Evolutionary conservation across 2,113 vertebrate species (phyloP).

Genomic region (Hemichromis elongatus): DNA sequence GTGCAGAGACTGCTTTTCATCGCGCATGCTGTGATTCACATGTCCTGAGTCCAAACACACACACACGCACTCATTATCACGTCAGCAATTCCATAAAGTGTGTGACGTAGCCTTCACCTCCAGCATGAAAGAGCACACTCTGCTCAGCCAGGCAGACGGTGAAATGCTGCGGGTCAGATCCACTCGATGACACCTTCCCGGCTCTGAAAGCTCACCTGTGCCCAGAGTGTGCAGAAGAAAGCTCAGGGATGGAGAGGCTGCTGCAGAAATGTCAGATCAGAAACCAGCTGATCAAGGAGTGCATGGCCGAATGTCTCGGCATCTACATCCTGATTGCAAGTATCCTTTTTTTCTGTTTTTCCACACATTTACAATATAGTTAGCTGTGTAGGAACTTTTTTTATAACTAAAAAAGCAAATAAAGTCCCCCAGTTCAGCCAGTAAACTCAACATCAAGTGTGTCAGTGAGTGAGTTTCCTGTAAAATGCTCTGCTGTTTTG

Average conservation of each 20-base stretch:
- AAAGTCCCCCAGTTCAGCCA: neutral
- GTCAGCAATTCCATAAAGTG: conserved; percentile 32
- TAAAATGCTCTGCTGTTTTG: neutral
- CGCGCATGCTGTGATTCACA: neutral
- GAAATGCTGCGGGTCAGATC: neutral
- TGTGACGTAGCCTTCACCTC: conserved; percentile 27
- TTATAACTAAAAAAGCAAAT: neutral
- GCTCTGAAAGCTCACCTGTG: neutral
- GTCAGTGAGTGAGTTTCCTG: neutral
- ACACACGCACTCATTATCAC: neutral
- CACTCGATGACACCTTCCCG: neutral
- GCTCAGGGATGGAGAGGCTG: conserved; percentile 53
- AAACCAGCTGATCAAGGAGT: conserved; percentile 59
- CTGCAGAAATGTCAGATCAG: conserved; percentile 61
- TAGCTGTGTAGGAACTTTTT: neutral
- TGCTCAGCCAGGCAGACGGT: conserved; percentile 5
- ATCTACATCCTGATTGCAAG: conserved; percentile 72
- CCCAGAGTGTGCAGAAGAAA: neutral
- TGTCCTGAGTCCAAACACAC: neutral
- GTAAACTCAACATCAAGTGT: neutral
- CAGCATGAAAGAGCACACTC: conserved; percentile 35
- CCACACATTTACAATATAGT: neutral
- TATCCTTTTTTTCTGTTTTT: neutral
- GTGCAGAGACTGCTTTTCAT: neutral
- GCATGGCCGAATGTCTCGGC: conserved; percentile 70